phyloP scores from a whole-genome alignment of 2,888 invertebrate species.

The Drosophila yooni region DNA sequence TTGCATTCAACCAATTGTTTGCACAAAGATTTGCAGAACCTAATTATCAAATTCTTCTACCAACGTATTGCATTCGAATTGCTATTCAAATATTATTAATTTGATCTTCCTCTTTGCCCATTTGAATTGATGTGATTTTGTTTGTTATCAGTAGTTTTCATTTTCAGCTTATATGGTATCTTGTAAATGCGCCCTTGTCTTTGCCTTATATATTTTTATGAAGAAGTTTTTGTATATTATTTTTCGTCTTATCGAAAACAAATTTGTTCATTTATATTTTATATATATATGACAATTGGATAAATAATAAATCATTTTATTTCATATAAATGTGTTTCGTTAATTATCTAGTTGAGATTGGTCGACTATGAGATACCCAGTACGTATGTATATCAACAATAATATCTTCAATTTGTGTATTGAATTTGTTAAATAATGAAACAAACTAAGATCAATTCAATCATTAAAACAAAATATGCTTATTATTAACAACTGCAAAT shows the following conservation, averaged over 20 bases:
- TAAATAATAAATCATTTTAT: neutral
- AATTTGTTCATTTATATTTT: neutral
- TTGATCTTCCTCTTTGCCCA: neutral
- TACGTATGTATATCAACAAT: neutral
- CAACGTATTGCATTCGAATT: constrained; percentile 7
- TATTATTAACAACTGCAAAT: neutral
- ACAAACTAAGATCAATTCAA: neutral
- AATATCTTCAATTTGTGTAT: neutral
- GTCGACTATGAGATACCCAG: neutral
- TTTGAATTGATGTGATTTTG: neutral
- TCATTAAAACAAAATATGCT: neutral
- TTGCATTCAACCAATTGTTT: constrained; percentile 20
- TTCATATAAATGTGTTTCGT: neutral
- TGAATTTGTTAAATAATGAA: neutral
- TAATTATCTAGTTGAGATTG: neutral
- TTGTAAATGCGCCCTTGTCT: neutral
- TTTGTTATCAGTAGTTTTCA: constrained; percentile 19
- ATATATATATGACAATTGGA: neutral
- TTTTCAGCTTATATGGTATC: neutral
- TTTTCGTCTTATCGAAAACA: neutral
- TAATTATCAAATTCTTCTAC: neutral
- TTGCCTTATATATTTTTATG: neutral
- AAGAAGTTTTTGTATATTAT: neutral
- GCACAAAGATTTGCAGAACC: constrained; percentile 14
- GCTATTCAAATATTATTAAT: constrained; percentile 23